phyloP scores from a whole-genome alignment of 2,797 vertebrate genomes.

The Thripadectes ignobilis region DNA sequence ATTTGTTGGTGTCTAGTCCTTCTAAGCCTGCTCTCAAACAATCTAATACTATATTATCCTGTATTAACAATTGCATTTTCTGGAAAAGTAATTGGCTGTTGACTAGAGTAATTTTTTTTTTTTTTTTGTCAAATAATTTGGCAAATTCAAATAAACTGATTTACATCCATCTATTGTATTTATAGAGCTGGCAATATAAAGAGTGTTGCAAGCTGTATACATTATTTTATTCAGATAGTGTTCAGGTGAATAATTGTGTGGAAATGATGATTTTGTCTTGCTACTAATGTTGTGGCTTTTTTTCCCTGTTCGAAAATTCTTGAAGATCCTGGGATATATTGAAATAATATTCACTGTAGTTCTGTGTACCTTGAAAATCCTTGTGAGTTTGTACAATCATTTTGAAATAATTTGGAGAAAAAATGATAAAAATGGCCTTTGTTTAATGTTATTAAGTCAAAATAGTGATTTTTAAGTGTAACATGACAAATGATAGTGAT shows the following conservation, averaged over 20 bases:
- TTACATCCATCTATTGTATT: background rate
- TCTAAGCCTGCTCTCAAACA: background rate
- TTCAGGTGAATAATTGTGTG: background rate
- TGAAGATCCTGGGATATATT: background rate
- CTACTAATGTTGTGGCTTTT: rapidly evolving
- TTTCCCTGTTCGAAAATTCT: background rate
- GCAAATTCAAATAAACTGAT: background rate
- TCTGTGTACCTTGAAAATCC: background rate
- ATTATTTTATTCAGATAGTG: background rate
- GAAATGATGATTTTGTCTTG: background rate
- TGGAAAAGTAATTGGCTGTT: background rate
- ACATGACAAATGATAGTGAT: background rate
- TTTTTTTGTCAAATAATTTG: background rate
- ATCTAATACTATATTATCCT: background rate
- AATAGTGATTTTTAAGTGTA: background rate
- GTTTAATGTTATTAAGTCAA: background rate
- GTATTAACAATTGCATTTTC: background rate
- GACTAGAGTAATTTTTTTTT: background rate
- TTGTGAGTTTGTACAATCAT: background rate
- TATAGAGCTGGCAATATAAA: background rate
- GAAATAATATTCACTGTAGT: background rate
- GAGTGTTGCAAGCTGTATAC: background rate
- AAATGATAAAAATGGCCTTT: background rate
- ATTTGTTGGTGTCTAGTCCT: background rate
- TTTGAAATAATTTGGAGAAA: background rate